Base-by-base conservation (phyloP, 2,797 vertebrate species). In the Melanotaenia maccullochi region DNA sequence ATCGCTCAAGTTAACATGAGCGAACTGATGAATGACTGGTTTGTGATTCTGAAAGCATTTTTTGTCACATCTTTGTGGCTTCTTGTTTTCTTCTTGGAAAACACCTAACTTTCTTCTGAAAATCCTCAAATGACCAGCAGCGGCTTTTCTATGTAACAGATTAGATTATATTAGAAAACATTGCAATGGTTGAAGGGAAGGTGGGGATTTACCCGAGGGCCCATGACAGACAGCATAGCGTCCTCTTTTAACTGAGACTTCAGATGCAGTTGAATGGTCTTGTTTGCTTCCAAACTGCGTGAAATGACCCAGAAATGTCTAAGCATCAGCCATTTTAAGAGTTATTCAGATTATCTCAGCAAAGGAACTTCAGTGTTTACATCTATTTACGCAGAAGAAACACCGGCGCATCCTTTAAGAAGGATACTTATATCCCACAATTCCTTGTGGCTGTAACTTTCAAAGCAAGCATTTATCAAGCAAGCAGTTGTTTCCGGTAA, bases 221-320 rank as follows among this genome's bases (percentile, higher is more conserved):
- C 65, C 74, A 73, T 73, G 36, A 51, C 54, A 63, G 62, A 79
- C 70, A 68, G 64, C 65, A 18, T 36, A 59, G 75, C 91, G 92
- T 90, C 87, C 92, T 89, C 84, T 76, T 75, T 63, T 66, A 84
- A 71, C 42, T 78, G 75, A 83, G 68, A 75, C 36, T 4, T 76
- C 35, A 62, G 73, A 59, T 68, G 42, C 72, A 2, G 72, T 42
- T 75, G 11, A 24, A 52, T 22, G 9, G 9, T 24, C 22, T 24
- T 25, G 22, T 52, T 52, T 11, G 22, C 3, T 12, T 52, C 24
- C 24, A 24, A 51, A 49, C 44, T 22, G 5, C 1, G 20, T 8
- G n/a, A 22, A 9, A n/a, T n/a, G 47, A 40, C 7, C 5, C 47
- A 49, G 47, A n/a, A 9, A 7, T 49, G 5, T 24, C 0, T 5